These are phyloP conservation scores for Australoheros facetus DNA, from an alignment of 2,797 vertebrate species.

Conservation along the genomic window DNA sequence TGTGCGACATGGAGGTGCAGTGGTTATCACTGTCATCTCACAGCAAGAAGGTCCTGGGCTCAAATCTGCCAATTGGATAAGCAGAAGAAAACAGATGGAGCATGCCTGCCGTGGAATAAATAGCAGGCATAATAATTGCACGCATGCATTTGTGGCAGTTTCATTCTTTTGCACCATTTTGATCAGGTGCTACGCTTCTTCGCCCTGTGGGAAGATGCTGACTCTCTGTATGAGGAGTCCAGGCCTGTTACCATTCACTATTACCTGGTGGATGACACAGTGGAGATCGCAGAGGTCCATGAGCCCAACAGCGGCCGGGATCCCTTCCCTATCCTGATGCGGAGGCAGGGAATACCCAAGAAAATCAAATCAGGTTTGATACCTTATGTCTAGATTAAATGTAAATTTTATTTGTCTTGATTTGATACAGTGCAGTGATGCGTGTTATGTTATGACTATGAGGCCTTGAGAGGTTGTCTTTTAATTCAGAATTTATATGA, in stretches of 20 bases:
- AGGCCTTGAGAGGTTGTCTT: no score
- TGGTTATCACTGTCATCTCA: background rate
- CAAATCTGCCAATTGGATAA: background rate
- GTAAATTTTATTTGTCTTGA: background rate
- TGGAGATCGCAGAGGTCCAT: slow-evolving; percentile 89
- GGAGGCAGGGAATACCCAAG: slow-evolving; percentile 87
- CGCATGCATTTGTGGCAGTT: background rate
- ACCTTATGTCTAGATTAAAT: background rate
- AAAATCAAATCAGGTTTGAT: slow-evolving; percentile 68
- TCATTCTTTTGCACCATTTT: background rate
- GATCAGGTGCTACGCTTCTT: slow-evolving; percentile 92
- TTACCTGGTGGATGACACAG: slow-evolving; percentile 89
- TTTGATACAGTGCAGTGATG: background rate
- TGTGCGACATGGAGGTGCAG: no score
- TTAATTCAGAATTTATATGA: no score
- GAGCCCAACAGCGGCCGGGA: slow-evolving; percentile 86
- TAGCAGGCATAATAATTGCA: background rate
- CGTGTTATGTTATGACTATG: background rate
- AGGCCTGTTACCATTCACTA: slow-evolving; percentile 86
- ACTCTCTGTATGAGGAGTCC: slow-evolving; percentile 77
- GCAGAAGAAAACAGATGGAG: background rate
- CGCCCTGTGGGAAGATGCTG: slow-evolving; percentile 84
- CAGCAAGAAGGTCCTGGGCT: background rate
- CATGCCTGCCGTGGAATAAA: background rate
- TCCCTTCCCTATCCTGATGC: slow-evolving; percentile 87